Evolutionary conservation across 1,140 invertebrate species (phyloP), one percentile per base, ranked within the genome.

Genomic region (Drosophila nigrodunni): DNA sequence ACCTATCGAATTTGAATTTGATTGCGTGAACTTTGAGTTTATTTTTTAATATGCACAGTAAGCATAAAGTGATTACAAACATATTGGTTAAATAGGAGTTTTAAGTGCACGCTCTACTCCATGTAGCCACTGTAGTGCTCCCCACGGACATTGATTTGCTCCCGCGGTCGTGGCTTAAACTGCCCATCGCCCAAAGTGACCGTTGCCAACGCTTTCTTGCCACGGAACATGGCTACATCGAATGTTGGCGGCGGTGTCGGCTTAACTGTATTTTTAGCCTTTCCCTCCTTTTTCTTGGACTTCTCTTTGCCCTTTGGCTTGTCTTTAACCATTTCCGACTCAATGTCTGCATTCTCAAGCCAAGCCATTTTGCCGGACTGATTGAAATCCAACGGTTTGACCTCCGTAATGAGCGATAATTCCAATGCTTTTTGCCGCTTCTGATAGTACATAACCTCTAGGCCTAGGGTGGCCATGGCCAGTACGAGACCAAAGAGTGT

Each of bases 401-500:
- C 91, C 60, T 90, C 46, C 0, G 74, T 85, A 5, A 91, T 60
- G n/a, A 54, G 50, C 7, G 50, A 54, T 8, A 68, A 43, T 1
- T 57, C 41, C 13, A 59, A n/a, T 3, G 18, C 35, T 5, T 59
- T 62, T 11, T 82, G 66, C 21, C 86, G 77, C n/a, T 94, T 93
- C 71, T 95, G 95, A 87, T 97, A 96, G 81, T 97, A 97, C 37
- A 97, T 93, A 0, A 98, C 95, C 91, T 98, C 97, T 69, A 95
- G 95, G 1, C 94, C 95, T 9, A 98, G 92, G 0, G 96, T 97
- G 4, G 97, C 86, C 95, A 98, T 96, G 1, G 97, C 97, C 37
- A 98, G 82, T 0, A 95, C 95, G 4, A 98, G 92, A 0, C 97
- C 97, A 83, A 97, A 96, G 0, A 97, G 92, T 0, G 97, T 98